phyloP scores from a whole-genome alignment of 2,113 vertebrate species.

The Tylochromis polylepis region DNA sequence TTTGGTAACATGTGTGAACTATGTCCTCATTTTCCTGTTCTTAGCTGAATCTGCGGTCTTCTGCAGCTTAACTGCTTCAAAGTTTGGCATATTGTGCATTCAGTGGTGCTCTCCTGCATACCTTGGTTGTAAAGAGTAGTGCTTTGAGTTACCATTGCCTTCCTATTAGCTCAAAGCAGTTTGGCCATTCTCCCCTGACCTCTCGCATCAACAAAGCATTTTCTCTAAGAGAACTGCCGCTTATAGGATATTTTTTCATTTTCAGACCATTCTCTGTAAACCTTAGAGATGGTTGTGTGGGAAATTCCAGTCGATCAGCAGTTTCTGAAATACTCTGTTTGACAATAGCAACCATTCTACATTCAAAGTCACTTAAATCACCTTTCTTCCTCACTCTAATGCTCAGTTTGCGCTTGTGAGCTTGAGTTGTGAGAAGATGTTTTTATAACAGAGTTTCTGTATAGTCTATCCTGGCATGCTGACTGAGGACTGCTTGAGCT shows the following conservation, averaged over 20 bases:
- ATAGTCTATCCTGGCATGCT: neutral
- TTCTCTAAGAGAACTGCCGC: neutral
- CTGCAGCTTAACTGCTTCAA: neutral
- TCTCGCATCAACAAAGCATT: neutral
- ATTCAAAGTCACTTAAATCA: neutral
- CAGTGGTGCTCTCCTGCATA: neutral
- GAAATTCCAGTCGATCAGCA: neutral
- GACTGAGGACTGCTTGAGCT: neutral
- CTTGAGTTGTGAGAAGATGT: neutral
- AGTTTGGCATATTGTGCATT: neutral
- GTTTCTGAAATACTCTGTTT: neutral
- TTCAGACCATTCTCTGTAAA: neutral
- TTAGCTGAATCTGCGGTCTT: neutral
- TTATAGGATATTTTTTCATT: neutral
- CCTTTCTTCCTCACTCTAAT: neutral
- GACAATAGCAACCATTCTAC: neutral
- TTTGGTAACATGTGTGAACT: rapidly evolving
- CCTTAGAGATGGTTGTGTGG: too few species aligned
- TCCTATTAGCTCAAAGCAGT: neutral
- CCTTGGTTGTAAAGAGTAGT: neutral
- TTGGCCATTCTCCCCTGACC: neutral
- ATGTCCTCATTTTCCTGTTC: neutral
- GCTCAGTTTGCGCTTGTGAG: neutral
- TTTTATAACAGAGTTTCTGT: neutral
- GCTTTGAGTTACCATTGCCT: neutral